Conservation (phyloP, 2,113 vertebrate genomes). For the Seriola rivoliana region DNA sequence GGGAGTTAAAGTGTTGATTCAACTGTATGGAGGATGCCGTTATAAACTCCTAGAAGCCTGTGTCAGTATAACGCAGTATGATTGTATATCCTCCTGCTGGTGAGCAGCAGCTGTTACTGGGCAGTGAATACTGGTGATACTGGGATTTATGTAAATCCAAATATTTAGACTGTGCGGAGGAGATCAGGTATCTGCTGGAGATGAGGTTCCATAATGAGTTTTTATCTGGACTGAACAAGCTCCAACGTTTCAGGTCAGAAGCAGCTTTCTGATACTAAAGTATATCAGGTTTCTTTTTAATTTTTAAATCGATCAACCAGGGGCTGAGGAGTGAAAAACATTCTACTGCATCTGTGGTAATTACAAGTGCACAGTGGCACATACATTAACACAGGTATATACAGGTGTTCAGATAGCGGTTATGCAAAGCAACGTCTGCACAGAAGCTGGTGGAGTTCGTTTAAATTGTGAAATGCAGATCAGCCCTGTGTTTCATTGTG, state of each 20-base stretch:
- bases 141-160: slow-evolving; percentile 60
- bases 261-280: neutral
- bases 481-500: neutral
- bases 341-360: too few relatives aligned
- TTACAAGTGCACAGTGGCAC: neutral
- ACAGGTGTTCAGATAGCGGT: neutral
- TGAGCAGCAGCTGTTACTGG: slow-evolving; percentile 42
- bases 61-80: neutral
- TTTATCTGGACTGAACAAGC: slow-evolving; percentile 26
- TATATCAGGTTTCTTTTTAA: too few relatives aligned
- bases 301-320: too few relatives aligned
- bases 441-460: neutral
- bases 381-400: neutral
- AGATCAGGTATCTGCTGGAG: slow-evolving; percentile 55
- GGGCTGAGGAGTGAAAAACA: too few relatives aligned
- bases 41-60: too few relatives aligned
- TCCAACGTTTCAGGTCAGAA: neutral
- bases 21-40: too few relatives aligned
- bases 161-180: slow-evolving; percentile 66
- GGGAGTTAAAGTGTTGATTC: too few relatives aligned
- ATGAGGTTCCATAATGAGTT: slow-evolving; percentile 26
- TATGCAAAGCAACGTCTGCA: neutral
- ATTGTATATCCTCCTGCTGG: neutral
- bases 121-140: slow-evolving; percentile 34
- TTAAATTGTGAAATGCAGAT: neutral